phyloP scores from a whole-genome alignment of 2,113 vertebrate species.

The Mionectes macconnelli region DNA sequence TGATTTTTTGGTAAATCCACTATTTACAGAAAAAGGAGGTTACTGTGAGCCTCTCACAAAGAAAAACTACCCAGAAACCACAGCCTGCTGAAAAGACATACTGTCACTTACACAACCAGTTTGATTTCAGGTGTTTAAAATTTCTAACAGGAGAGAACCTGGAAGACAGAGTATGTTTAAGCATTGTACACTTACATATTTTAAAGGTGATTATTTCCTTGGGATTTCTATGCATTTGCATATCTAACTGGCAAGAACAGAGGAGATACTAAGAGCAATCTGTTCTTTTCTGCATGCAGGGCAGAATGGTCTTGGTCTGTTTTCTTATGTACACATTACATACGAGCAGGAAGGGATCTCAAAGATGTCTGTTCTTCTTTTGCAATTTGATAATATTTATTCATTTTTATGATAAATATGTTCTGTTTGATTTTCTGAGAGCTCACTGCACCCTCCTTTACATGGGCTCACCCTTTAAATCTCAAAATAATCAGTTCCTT shows the following conservation, averaged over 20 bases:
- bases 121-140: background rate
- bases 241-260: background rate
- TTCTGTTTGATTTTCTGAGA: background rate
- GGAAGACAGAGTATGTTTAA: background rate
- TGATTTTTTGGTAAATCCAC: background rate
- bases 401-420: background rate
- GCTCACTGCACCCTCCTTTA: background rate
- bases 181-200: background rate
- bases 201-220: background rate
- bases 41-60: background rate
- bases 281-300: background rate
- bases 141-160: background rate
- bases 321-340: background rate
- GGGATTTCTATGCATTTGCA: background rate
- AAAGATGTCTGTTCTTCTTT: background rate
- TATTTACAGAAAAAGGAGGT: slow-evolving; percentile 31
- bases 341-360: background rate
- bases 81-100: background rate
- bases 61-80: background rate
- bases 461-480: background rate
- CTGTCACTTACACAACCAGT: background rate
- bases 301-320: background rate
- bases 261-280: background rate
- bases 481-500: background rate
- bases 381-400: background rate